A percentile compares a stretch with the other conserved stretches of the same genome.
phyloP scores from a whole-genome alignment of 2,888 invertebrate genomes.

The Drosophila mercatorum region DNA sequence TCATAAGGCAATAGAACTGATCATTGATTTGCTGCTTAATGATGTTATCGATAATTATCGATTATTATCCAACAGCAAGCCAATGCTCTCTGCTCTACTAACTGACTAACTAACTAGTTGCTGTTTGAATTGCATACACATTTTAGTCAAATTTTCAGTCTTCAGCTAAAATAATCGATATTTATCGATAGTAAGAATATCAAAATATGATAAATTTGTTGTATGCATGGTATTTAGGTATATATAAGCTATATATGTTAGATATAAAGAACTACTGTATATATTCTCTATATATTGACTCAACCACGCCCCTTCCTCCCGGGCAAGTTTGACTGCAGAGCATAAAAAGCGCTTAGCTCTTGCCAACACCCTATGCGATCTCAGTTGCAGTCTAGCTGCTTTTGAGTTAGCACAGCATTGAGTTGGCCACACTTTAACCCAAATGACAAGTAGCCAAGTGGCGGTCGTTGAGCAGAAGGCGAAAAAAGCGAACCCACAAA shows the following conservation, averaged over 20 bases:
- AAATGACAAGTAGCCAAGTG: constrained; percentile 20
- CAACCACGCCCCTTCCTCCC: neutral
- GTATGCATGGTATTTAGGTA: neutral
- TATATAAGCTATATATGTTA: neutral
- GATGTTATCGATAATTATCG: neutral
- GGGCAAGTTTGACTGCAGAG: neutral
- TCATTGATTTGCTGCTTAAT: too few relatives aligned
- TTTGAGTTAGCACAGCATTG: neutral
- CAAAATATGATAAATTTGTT: neutral
- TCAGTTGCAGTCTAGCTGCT: neutral
- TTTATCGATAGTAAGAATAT: neutral
- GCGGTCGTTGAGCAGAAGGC: constrained; percentile 1
- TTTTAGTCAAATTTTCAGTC: neutral
- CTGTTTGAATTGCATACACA: neutral
- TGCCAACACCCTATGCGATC: neutral
- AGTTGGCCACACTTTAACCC: constrained; percentile 11
- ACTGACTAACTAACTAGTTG: neutral
- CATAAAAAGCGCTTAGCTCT: neutral
- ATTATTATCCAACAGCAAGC: neutral
- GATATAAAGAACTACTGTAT: neutral
- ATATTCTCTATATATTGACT: neutral
- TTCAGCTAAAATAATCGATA: neutral
- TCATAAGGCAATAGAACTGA: neutral
- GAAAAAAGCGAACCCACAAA: neutral
- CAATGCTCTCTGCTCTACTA: neutral